These are phyloP conservation scores for Melanophora roralis DNA, from an alignment of 2,888 invertebrate species.

Conservation along the genomic window DNA sequence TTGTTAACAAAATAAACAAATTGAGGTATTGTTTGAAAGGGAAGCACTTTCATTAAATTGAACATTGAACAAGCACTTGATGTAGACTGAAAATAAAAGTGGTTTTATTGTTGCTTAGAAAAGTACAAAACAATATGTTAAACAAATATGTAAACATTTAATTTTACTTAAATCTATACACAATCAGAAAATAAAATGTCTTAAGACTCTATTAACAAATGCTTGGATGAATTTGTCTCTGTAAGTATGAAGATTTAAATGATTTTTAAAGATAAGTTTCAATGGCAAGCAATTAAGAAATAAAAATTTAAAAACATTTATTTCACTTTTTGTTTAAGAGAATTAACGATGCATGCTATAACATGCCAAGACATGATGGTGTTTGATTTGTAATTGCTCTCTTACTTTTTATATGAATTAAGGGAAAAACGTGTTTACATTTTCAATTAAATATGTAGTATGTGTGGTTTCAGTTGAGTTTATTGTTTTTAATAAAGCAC, in stretches of 20 bases:
- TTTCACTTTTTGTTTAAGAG: slow-evolving; percentile 22
- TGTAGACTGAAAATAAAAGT: slow-evolving; percentile 36
- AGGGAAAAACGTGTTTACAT: slow-evolving; percentile 39
- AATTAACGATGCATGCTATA: slow-evolving; percentile 44
- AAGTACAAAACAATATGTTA: slow-evolving; percentile 6
- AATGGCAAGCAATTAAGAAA: neutral
- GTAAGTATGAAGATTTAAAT: neutral
- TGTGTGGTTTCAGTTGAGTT: neutral
- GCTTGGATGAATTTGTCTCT: too few species aligned
- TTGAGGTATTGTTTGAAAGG: slow-evolving; percentile 26
- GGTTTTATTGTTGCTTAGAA: slow-evolving; percentile 36
- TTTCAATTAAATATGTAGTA: slow-evolving; percentile 14
- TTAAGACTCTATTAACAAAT: too few species aligned
- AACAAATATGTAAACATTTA: slow-evolving; percentile 25
- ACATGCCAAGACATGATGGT: slow-evolving; percentile 16
- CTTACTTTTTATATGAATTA: neutral
- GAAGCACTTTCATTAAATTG: slow-evolving; percentile 34
- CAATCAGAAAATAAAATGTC: neutral
- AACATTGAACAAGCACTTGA: slow-evolving; percentile 12
- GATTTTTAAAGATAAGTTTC: slow-evolving; percentile 3
- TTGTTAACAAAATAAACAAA: slow-evolving; percentile 22
- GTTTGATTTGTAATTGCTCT: neutral
- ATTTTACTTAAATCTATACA: slow-evolving; percentile 26
- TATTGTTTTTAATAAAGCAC: neutral
- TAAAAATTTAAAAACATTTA: neutral